Evolutionary conservation across 2,113 vertebrate species (phyloP), one percentile per base, ranked within the genome.

Genomic region (Lepus americanus): DNA sequence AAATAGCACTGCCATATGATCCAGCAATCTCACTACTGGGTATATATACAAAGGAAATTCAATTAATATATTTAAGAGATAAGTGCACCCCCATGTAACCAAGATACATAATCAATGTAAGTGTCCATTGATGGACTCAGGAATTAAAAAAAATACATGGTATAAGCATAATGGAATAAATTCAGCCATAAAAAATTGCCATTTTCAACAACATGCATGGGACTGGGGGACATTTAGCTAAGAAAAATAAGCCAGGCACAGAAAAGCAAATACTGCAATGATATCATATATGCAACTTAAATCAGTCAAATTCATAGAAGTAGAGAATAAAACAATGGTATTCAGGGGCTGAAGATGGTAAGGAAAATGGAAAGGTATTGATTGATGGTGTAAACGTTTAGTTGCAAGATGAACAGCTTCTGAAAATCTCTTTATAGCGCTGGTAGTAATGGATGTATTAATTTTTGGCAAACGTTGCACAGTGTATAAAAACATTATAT

Each of bases 301-400:
- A 69, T 6, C 14, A 25, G 2, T 23, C 6, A 6, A 31, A 77
- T 23, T 82, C 25, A 39, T 2, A 61, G 29, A 53, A 80, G 33
- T 2, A 82, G 25, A 49, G 25, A 61, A 1, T 31, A 61, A 20
- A 83, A 44, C 2, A 29, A 6, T 70, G 70, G 14, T 69, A 14
- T n/a, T 9, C 5, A n/a, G n/a, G 23, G 9, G 4, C 9, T 67
- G 27, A 27, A 19, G 0, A n/a, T 10, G 27, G 3, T 6, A 4
- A 74, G 27, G 10, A 9, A 39, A 76, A 31, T n/a, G 29, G 27
- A 2, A 25, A 87, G 9, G 33, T 31, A 7, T 12, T 27, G 31
- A 14, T 19, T 4, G 39, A 36, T 61, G 4, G 27, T 16, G 20
- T 5, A 59, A 82, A 69, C 29, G 8, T 67, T 49, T 12, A 23